Conservation (phyloP, 64 coral and sea anemone genomes). For the Stichodactyla mertensii region DNA sequence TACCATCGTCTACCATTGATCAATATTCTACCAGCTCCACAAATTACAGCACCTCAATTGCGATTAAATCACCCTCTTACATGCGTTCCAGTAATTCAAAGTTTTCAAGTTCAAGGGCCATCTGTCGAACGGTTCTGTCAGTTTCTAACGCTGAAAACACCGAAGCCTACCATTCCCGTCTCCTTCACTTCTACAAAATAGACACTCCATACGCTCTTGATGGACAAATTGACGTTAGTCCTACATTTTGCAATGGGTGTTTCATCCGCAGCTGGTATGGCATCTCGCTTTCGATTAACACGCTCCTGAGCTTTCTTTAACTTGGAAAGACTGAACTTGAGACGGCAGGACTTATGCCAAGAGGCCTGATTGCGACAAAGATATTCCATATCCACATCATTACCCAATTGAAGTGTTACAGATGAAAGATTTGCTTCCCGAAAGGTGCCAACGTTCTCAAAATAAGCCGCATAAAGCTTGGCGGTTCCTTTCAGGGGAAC, state of each 20-base stretch:
- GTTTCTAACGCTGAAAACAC: slow-evolving; percentile 23
- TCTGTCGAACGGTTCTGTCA: slow-evolving; percentile 1
- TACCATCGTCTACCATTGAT: slow-evolving; percentile 14
- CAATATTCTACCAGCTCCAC: slow-evolving; percentile 27
- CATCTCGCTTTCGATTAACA: neutral
- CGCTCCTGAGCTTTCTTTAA: slow-evolving; percentile 47
- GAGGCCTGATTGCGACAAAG: neutral
- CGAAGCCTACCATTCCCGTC: too few species aligned
- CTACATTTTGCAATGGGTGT: slow-evolving; percentile 8
- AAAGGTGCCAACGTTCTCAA: slow-evolving; percentile 39
- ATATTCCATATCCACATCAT: slow-evolving; percentile 31
- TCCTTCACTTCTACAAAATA: neutral
- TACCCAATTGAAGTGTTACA: slow-evolving; percentile 21
- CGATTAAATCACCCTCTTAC: slow-evolving; percentile 36
- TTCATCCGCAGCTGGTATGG: neutral
- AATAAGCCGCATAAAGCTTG: slow-evolving; percentile 34
- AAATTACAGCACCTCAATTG: slow-evolving; percentile 29
- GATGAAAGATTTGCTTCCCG: slow-evolving; percentile 15
- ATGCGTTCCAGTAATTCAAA: slow-evolving; percentile 30
- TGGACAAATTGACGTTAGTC: slow-evolving; percentile 6
- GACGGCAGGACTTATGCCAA: slow-evolving; percentile 51
- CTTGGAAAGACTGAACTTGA: slow-evolving; percentile 44
- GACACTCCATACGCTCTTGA: neutral
- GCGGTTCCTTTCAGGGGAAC: slow-evolving; percentile 22
- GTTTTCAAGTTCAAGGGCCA: slow-evolving; percentile 24